phyloP scores from a whole-genome alignment of 2,888 invertebrate genomes.

The Nowickia ferox region DNA sequence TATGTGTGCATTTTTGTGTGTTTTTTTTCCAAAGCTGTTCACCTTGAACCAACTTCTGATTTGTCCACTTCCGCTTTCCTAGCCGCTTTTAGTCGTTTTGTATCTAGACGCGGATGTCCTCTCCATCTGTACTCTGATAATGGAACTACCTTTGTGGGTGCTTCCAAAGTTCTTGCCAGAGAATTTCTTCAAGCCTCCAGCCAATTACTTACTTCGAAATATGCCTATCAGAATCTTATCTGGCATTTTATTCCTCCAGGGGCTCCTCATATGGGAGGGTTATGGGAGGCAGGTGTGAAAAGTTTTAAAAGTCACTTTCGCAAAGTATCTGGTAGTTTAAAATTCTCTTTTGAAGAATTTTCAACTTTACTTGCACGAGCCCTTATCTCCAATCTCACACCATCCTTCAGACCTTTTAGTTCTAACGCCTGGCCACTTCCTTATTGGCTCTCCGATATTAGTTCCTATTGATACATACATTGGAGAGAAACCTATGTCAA shows the following conservation, averaged over 20 bases:
- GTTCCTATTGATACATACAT: background rate
- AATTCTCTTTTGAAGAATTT: slow-evolving; percentile 30
- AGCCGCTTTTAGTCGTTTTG: background rate
- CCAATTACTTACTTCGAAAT: background rate
- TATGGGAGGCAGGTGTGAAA: no score
- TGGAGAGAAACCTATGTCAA: background rate
- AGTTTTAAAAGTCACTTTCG: background rate
- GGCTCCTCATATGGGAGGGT: slow-evolving; percentile 4
- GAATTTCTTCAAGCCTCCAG: background rate
- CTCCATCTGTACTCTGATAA: slow-evolving; percentile 1
- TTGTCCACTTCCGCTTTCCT: background rate
- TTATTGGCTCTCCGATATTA: slow-evolving; percentile 35
- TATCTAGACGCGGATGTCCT: background rate
- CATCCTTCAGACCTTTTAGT: slow-evolving; percentile 18
- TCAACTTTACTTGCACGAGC: slow-evolving; percentile 15
- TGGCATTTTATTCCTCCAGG: slow-evolving; percentile 15
- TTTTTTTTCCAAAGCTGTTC: no score
- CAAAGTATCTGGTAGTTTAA: background rate
- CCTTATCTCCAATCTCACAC: background rate
- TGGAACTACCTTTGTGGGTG: background rate
- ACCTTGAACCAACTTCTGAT: background rate
- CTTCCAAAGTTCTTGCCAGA: background rate
- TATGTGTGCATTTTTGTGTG: background rate
- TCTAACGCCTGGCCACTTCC: slow-evolving; percentile 24
- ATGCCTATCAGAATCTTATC: background rate